These are phyloP conservation scores for Oreochromis grahami DNA, from an alignment of 2,797 vertebrate genomes.

Conservation along the genomic window DNA sequence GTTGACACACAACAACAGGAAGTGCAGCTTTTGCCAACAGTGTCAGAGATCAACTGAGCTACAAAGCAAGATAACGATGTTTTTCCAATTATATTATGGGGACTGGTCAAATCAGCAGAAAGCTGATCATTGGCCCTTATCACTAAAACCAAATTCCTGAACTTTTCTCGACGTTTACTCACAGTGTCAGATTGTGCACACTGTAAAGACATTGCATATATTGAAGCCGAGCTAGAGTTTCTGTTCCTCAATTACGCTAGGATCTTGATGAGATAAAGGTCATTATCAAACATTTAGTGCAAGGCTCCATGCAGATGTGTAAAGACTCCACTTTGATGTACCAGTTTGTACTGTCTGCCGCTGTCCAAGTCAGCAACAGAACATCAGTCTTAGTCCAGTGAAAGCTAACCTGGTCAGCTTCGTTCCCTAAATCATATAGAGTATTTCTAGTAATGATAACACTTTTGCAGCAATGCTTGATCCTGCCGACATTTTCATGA, in stretches of 20 bases:
- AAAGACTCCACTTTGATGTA: not conserved
- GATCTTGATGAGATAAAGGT: not conserved
- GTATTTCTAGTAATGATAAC: not conserved
- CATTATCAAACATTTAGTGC: not conserved
- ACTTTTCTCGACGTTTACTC: not conserved
- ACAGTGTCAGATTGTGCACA: not conserved
- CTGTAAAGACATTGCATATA: not conserved
- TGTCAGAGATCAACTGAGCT: not conserved
- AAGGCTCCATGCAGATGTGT: not conserved
- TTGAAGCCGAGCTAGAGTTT: not conserved
- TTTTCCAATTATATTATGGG: not conserved
- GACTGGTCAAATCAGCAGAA: not conserved
- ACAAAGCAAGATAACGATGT: not conserved
- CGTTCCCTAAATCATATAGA: not conserved
- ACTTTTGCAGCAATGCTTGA: not conserved
- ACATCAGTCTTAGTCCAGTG: not conserved
- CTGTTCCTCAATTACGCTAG: not conserved
- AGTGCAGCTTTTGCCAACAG: not conserved
- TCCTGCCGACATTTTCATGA: not conserved
- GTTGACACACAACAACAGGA: not conserved
- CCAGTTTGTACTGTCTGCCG: not conserved
- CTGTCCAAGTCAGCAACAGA: not conserved
- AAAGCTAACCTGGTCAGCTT: not conserved
- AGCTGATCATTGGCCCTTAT: not conserved
- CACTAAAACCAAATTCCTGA: not conserved